A percentile compares a stretch with the other conserved stretches of the same genome.
Conservation (phyloP, 2,113 vertebrate species). For the Nothoprocta pentlandii region DNA sequence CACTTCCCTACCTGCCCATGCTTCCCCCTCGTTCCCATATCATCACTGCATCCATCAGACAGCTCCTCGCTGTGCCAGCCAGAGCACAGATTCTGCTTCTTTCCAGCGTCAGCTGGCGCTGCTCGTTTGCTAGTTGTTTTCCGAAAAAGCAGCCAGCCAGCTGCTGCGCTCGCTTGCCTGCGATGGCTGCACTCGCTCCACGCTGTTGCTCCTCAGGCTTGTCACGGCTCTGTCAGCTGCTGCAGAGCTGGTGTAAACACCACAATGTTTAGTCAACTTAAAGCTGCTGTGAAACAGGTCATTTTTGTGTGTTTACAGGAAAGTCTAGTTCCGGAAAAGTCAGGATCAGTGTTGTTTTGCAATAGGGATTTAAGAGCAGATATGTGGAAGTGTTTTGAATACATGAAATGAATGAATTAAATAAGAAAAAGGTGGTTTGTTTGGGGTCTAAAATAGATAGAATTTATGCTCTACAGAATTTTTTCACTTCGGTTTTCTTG, state of each 20-base stretch:
- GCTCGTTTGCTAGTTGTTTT: slow-evolving; percentile 9
- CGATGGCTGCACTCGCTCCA: background rate
- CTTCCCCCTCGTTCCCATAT: background rate
- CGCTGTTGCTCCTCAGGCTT: background rate
- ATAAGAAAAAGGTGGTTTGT: background rate
- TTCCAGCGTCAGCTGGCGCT: background rate
- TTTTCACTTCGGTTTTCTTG: background rate
- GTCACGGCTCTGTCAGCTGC: background rate
- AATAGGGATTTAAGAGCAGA: background rate
- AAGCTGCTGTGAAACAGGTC: background rate
- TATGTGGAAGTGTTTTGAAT: background rate
- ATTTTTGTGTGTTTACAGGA: background rate
- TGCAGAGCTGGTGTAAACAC: background rate
- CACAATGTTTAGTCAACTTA: background rate
- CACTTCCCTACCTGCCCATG: background rate
- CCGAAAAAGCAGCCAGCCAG: background rate
- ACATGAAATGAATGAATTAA: background rate
- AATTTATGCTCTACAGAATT: background rate
- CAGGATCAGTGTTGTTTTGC: background rate
- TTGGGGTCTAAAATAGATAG: background rate
- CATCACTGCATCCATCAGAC: background rate
- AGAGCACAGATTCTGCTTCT: background rate
- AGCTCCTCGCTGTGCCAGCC: background rate
- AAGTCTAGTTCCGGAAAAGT: background rate
- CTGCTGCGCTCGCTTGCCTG: background rate